Conservation (phyloP, 2,797 vertebrate genomes). For the Acrocephalus scirpaceus region DNA sequence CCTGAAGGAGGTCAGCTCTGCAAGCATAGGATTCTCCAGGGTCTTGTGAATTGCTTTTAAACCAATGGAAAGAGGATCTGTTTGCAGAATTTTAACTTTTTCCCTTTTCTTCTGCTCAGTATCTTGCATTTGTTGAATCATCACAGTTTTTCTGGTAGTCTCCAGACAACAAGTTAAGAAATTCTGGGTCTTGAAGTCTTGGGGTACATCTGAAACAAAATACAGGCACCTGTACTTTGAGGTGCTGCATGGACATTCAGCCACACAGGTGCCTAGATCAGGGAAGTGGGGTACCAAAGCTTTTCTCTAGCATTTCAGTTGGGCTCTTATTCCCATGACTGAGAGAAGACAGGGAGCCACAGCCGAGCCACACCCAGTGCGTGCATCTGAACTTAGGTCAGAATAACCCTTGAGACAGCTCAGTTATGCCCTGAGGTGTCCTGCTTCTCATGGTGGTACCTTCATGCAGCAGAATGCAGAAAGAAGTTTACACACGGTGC, state of each 20-base stretch:
- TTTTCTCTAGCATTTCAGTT: neutral
- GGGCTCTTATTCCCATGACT: neutral
- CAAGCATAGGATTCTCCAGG: neutral
- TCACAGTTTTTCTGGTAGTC: neutral
- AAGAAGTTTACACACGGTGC: neutral
- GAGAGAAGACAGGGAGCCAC: neutral
- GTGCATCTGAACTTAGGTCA: neutral
- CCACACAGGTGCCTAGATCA: neutral
- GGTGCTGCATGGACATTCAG: neutral
- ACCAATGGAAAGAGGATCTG: neutral
- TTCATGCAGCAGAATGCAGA: neutral
- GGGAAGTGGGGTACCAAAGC: neutral
- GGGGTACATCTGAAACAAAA: neutral
- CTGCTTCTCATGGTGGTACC: neutral
- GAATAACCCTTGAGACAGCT: neutral
- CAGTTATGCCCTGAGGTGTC: neutral
- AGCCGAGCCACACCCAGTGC: neutral
- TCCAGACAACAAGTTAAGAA: neutral
- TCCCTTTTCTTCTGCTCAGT: neutral
- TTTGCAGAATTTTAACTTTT: neutral
- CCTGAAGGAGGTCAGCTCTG: neutral
- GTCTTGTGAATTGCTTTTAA: neutral
- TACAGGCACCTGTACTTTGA: neutral
- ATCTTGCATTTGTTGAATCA: neutral
- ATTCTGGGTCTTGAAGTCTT: neutral